Conservation (phyloP, 1,140 invertebrate species). For the Cyclina sinensis region DNA sequence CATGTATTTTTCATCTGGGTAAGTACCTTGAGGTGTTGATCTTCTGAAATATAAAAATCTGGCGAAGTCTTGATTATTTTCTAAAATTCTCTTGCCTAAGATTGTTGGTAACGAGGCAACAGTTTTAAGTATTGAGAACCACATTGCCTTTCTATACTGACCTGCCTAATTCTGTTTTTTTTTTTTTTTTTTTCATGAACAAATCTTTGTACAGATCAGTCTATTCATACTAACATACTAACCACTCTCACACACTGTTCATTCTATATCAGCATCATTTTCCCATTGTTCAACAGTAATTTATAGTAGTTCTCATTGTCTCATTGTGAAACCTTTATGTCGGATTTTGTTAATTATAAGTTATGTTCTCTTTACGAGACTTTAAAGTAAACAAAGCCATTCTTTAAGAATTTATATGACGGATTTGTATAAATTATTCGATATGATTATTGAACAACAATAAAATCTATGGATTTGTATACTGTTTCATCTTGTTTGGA, state of each 20-base stretch:
- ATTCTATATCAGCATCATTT: not conserved
- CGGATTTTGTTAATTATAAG: constrained; percentile 36
- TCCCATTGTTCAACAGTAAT: not conserved
- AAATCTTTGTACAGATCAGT: too few species aligned
- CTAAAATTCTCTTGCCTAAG: too few species aligned
- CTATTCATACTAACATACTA: too few species aligned
- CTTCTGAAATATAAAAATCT: too few species aligned
- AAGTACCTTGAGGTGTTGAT: too few species aligned
- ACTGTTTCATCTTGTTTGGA: not conserved
- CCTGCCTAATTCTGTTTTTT: too few species aligned
- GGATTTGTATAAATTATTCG: constrained; percentile 34
- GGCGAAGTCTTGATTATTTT: too few species aligned
- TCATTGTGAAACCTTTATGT: constrained; percentile 16
- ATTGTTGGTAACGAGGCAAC: too few species aligned
- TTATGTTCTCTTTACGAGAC: constrained; percentile 23
- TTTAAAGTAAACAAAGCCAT: constrained; percentile 28
- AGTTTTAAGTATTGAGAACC: too few species aligned
- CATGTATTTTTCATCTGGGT: too few species aligned
- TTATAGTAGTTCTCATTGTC: not conserved
- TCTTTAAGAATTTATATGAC: constrained; percentile 31
- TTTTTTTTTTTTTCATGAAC: too few species aligned
- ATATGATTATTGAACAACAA: constrained; percentile 15
- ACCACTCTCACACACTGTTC: not conserved
- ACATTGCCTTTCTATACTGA: too few species aligned
- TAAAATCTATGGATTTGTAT: constrained; percentile 37